Conservation (phyloP, 2,113 vertebrate species). For the Platycercus adscitus region DNA sequence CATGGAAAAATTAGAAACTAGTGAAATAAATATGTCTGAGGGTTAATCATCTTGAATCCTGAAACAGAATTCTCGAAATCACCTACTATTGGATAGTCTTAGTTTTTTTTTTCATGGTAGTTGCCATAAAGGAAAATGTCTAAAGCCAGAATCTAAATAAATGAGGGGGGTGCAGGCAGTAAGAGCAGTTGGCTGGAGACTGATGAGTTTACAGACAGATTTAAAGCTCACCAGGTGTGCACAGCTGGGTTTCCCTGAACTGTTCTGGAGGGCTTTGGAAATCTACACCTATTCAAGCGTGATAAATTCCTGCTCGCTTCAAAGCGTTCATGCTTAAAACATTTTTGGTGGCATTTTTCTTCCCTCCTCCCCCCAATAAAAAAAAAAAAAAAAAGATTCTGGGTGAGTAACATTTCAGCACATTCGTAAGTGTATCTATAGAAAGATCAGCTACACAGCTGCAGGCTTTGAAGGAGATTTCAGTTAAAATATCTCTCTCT, state of each 20-base stretch:
- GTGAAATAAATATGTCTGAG: neutral
- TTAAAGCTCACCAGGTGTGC: conserved; percentile 47
- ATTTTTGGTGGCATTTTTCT: neutral
- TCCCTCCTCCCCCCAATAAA: neutral
- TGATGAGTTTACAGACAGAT: conserved; percentile 60
- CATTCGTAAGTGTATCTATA: neutral
- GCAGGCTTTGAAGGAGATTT: neutral
- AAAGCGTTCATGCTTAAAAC: conserved; percentile 5
- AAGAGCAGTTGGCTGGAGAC: conserved; percentile 3
- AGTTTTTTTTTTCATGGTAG: neutral
- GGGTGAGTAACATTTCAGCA: conserved; percentile 7
- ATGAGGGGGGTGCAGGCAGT: neutral
- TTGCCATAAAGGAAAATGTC: neutral
- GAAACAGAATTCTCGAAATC: neutral
- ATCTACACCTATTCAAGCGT: conserved; percentile 30
- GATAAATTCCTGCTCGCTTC: conserved; percentile 17
- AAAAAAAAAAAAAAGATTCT: neutral
- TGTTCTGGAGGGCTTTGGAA: conserved; percentile 36
- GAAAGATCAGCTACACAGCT: neutral
- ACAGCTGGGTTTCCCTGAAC: conserved; percentile 41
- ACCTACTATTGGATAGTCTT: neutral
- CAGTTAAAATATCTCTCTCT: neutral
- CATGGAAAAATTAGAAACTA: neutral
- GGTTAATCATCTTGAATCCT: neutral
- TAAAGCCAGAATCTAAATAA: neutral